These are phyloP conservation scores for Bungarus multicinctus DNA, from an alignment of 2,113 vertebrate genomes.

Conservation along the genomic window DNA sequence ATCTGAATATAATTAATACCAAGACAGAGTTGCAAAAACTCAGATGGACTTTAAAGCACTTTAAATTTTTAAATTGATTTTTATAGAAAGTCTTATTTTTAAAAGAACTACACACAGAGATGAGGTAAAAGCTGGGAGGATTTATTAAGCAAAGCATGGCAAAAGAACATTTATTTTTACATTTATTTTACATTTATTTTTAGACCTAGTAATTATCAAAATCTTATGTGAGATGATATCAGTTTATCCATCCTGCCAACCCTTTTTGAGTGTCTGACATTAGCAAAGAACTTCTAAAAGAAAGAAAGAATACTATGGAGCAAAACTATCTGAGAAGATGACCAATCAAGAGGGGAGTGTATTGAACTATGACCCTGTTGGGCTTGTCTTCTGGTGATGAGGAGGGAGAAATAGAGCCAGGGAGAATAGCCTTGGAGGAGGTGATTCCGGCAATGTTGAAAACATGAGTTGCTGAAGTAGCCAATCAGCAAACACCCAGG, in stretches of 20 bases:
- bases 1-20: neutral
- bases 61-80: neutral
- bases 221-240: neutral
- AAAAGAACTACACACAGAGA: neutral
- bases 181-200: neutral
- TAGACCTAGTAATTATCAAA: neutral
- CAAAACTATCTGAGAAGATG: neutral
- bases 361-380: neutral
- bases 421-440: neutral
- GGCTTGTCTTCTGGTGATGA: neutral
- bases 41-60: neutral
- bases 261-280: neutral
- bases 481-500: neutral
- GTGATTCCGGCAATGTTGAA: neutral
- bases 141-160: neutral
- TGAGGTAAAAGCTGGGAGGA: neutral
- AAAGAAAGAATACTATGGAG: neutral
- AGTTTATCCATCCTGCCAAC: neutral
- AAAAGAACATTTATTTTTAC: neutral
- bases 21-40: neutral
- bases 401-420: neutral
- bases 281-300: neutral
- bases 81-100: neutral
- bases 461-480: neutral
- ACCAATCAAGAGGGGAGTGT: neutral